phyloP scores from a whole-genome alignment of 2,888 invertebrate species.

The Ametastegia equiseti region DNA sequence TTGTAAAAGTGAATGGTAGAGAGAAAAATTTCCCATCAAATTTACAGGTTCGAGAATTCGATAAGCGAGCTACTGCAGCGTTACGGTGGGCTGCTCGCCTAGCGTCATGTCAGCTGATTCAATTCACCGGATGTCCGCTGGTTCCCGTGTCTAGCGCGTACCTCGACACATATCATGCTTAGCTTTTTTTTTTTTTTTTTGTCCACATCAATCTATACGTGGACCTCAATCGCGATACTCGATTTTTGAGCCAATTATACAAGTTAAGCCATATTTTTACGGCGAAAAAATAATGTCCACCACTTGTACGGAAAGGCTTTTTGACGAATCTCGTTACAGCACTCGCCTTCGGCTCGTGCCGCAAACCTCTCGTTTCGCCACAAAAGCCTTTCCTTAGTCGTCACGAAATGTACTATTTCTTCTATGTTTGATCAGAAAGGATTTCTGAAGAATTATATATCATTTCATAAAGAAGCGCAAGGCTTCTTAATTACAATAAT shows the following conservation, averaged over 20 bases:
- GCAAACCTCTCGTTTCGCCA: too few species aligned
- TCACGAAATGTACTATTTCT: too few species aligned
- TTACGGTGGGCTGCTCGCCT: slow-evolving; percentile 55
- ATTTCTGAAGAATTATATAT: too few species aligned
- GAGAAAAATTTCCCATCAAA: slow-evolving; percentile 12
- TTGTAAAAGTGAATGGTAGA: slow-evolving; percentile 7
- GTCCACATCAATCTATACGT: not conserved
- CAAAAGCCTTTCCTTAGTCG: too few species aligned
- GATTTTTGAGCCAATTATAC: not conserved
- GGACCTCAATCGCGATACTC: not conserved
- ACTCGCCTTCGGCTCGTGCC: too few species aligned
- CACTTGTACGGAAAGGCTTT: too few species aligned
- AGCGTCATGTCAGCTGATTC: slow-evolving; percentile 51
- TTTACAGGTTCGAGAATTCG: slow-evolving; percentile 17
- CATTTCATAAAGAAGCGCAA: too few species aligned
- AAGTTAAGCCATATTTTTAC: too few species aligned
- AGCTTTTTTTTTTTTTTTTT: not conserved
- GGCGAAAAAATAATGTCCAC: too few species aligned
- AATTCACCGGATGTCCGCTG: slow-evolving; percentile 64
- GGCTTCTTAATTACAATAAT: too few species aligned
- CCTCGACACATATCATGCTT: not conserved
- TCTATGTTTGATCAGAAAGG: too few species aligned
- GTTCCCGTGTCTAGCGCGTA: not conserved
- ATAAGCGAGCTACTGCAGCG: slow-evolving; percentile 46
- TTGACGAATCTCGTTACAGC: too few species aligned